phyloP scores from a whole-genome alignment of 2,797 vertebrate genomes.

The Gymnodraco acuticeps region DNA sequence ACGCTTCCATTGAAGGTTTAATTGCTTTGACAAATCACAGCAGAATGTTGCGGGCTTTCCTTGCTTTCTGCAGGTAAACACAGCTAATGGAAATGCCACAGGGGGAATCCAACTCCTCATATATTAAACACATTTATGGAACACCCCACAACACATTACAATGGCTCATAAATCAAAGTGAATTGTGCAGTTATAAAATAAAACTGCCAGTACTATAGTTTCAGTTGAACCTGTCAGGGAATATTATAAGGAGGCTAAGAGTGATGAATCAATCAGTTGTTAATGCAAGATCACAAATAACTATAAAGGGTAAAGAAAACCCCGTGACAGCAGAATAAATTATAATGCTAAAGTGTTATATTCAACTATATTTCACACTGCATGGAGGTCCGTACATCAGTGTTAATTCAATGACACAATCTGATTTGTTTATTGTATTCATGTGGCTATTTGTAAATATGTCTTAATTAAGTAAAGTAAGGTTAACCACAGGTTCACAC shows the following conservation, averaged over 20 bases:
- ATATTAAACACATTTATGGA: no score
- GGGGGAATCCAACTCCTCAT: no score
- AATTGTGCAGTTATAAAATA: constrained; percentile 15
- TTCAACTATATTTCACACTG: neutral
- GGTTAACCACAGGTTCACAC: neutral
- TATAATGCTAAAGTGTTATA: no score
- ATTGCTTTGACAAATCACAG: constrained; percentile 59
- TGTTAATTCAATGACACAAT: no score
- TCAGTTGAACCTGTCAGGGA: neutral
- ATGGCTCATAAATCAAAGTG: constrained; percentile 18
- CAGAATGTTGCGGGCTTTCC: constrained; percentile 28
- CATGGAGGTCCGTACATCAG: neutral
- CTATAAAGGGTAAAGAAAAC: neutral
- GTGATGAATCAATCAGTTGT: neutral
- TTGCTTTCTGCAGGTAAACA: constrained; percentile 55
- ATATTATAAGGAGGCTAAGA: neutral
- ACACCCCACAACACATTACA: constrained; percentile 16
- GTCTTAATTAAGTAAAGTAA: no score
- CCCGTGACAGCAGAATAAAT: neutral
- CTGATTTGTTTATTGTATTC: no score
- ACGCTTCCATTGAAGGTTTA: constrained; percentile 38
- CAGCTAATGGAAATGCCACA: constrained; percentile 46
- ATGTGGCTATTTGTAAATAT: no score
- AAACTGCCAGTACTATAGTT: constrained; percentile 20
- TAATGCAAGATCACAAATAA: constrained; percentile 3